Evolutionary conservation across 2,113 vertebrate species (phyloP).

Genomic region (Halichoerus grypus): DNA sequence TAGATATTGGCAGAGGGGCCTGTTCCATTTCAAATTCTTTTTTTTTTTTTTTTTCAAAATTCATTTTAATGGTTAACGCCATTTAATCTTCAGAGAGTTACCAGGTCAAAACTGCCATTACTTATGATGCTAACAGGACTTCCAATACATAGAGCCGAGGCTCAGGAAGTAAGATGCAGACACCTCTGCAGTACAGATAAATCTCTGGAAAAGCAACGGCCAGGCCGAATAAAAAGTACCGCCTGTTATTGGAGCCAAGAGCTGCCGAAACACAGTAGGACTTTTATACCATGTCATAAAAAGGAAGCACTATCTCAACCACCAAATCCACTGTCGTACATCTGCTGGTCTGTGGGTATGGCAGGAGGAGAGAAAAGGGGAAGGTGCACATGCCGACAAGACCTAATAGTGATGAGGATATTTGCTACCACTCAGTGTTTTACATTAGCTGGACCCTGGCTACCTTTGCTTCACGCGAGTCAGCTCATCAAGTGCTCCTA

Average conservation of each 20-base stretch:
- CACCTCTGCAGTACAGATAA: not conserved
- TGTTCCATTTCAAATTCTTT: not conserved
- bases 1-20: not conserved
- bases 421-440: not conserved
- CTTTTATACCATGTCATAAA: not conserved
- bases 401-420: not conserved
- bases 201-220: conserved; percentile 12
- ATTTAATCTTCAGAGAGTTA: not conserved
- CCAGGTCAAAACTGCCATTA: not conserved
- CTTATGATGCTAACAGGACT: not conserved
- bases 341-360: not conserved
- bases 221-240: not conserved
- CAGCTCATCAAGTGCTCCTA: not conserved
- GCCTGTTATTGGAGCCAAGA: not conserved
- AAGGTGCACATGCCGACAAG: not conserved
- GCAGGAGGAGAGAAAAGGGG: not conserved
- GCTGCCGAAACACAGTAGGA: not conserved
- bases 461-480: not conserved
- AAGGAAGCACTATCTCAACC: not conserved
- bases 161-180: not conserved
- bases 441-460: not conserved
- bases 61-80: not conserved
- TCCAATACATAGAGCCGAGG: not conserved
- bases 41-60: not conserved
- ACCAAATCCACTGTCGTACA: not conserved